Conservation (phyloP, 2,113 vertebrate species). For the Sigmodon hispidus region DNA sequence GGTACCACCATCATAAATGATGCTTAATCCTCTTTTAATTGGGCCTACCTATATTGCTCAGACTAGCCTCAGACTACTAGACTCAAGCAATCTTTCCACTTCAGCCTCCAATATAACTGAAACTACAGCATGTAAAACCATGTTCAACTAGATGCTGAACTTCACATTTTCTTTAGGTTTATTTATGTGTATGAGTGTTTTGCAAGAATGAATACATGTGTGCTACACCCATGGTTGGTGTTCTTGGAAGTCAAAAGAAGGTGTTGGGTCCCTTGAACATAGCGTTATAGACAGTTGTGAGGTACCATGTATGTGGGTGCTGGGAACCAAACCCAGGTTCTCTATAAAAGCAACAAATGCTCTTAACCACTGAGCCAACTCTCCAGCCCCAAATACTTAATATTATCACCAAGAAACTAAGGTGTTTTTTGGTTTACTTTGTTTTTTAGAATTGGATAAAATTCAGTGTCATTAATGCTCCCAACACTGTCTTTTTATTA, state of each 20-base stretch:
- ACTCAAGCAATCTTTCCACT: background rate
- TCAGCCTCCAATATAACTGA: background rate
- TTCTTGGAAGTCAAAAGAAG: background rate
- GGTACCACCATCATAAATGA: background rate
- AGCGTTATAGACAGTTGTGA: background rate
- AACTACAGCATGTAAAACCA: background rate
- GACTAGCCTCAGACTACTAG: background rate
- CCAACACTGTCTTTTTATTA: background rate
- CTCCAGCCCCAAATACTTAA: background rate
- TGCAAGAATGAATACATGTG: background rate
- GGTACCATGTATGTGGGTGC: background rate
- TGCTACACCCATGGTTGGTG: background rate
- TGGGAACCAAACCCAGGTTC: background rate
- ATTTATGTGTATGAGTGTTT: background rate
- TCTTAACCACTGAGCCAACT: background rate
- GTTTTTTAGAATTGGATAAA: background rate
- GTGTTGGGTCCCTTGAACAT: background rate
- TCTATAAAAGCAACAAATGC: background rate
- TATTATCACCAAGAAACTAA: conserved; percentile 2
- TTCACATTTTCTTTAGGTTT: background rate
- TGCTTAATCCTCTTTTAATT: background rate
- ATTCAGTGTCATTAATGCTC: conserved; percentile 28
- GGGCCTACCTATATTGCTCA: background rate
- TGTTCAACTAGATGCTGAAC: background rate
- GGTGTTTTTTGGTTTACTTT: background rate